A percentile compares a stretch with the other conserved stretches of the same genome.
Conservation (phyloP, 2,797 vertebrate species). For the Falco columbarius region DNA sequence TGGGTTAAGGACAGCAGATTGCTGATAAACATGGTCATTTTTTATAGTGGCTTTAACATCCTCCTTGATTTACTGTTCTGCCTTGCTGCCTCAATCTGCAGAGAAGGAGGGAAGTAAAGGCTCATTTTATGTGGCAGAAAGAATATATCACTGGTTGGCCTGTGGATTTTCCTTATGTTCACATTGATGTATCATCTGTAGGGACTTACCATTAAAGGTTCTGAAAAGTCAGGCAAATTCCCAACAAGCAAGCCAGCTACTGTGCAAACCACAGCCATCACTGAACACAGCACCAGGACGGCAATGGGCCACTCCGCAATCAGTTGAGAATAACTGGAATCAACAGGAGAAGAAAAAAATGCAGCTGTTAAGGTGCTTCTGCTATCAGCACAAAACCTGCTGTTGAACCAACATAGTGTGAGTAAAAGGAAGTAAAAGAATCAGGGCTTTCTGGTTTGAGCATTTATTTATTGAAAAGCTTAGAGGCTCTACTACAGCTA, state of each 20-base stretch:
- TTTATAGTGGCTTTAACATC: neutral
- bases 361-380: neutral
- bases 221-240: slow-evolving; percentile 91
- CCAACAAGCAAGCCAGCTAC: slow-evolving; percentile 88
- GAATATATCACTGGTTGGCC: neutral
- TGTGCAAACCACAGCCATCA: slow-evolving; percentile 84
- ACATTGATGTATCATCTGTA: accelerated
- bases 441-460: neutral
- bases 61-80: neutral
- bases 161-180: neutral
- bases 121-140: neutral
- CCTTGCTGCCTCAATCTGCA: neutral
- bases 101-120: neutral
- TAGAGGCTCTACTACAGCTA: neutral
- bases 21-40: neutral
- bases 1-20: neutral
- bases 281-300: slow-evolving; percentile 82
- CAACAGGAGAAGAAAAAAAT: slow-evolving; percentile 9
- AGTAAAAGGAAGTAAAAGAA: neutral
- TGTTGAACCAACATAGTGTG: neutral
- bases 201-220: slow-evolving; percentile 89
- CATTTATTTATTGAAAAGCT: neutral
- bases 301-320: slow-evolving; percentile 88
- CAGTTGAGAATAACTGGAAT: slow-evolving; percentile 89
- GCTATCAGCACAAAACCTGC: neutral